Evolutionary conservation across 2,113 vertebrate species (phyloP).

Genomic region (Tylochromis polylepis): DNA sequence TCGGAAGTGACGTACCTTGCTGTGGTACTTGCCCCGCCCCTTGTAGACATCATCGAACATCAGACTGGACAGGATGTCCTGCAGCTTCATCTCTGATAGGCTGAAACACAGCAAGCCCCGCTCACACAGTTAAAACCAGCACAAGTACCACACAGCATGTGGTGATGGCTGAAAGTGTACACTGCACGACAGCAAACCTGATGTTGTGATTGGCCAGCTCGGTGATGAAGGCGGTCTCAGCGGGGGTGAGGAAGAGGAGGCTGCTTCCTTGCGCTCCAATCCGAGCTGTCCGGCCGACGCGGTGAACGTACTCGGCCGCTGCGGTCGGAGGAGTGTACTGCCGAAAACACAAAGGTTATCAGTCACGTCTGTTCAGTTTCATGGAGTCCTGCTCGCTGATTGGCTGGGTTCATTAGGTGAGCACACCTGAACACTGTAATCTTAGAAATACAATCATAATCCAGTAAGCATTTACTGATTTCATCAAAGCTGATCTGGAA

Average conservation of each 20-base stretch:
- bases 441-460: no score
- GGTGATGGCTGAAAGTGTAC: background rate
- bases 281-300: constrained; percentile 90
- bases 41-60: constrained; percentile 78
- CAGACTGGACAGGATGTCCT: constrained; percentile 79
- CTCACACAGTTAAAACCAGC: background rate
- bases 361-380: background rate
- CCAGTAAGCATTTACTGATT: no score
- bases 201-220: constrained; percentile 91
- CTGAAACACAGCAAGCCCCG: constrained; percentile 61
- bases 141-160: background rate
- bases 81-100: constrained; percentile 85
- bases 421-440: no score
- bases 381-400: background rate
- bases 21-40: constrained; percentile 68
- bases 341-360: background rate
- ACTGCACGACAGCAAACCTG: constrained; percentile 76
- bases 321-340: constrained; percentile 86
- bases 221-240: constrained; percentile 85
- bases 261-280: constrained; percentile 86
- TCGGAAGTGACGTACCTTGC: constrained; percentile 70
- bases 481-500: background rate
- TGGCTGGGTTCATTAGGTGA: background rate
- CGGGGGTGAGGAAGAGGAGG: constrained; percentile 90
- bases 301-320: constrained; percentile 89